Evolutionary conservation across 2,888 invertebrate species (phyloP).

Genomic region (Hipparchia semele): DNA sequence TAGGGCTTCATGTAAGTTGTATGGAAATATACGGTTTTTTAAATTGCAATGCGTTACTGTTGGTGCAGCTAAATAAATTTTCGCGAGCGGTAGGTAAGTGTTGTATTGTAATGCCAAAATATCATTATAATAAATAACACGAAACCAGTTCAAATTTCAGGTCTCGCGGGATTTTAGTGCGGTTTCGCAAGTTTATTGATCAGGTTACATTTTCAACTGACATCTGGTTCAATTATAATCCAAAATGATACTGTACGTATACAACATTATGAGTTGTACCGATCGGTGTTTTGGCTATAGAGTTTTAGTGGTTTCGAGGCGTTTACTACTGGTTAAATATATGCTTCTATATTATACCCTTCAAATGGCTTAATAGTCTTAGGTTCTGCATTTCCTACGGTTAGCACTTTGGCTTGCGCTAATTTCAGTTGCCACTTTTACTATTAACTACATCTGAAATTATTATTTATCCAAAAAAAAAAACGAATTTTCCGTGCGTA

Average conservation of each 20-base stretch:
- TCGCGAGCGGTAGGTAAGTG: neutral
- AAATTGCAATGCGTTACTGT: too few relatives aligned
- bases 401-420: too few relatives aligned
- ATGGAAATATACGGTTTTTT: too few relatives aligned
- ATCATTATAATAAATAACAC: slow-evolving; percentile 19
- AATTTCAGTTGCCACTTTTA: too few relatives aligned
- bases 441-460: too few relatives aligned
- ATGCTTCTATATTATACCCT: too few relatives aligned
- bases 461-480: too few relatives aligned
- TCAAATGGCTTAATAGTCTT: too few relatives aligned
- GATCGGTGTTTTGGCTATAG: neutral
- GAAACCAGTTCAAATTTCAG: slow-evolving; percentile 22
- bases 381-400: too few relatives aligned
- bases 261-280: neutral
- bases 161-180: slow-evolving; percentile 18
- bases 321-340: neutral
- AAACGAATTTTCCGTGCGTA: too few relatives aligned
- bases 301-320: neutral
- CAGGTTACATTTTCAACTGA: slow-evolving; percentile 17
- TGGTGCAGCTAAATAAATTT: too few relatives aligned
- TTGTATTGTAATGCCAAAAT: slow-evolving; percentile 22
- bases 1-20: too few relatives aligned
- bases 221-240: slow-evolving; percentile 15
- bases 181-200: slow-evolving; percentile 17
- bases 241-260: neutral